Evolutionary conservation across 1,140 invertebrate species (phyloP), one percentile per base, ranked within the genome.

Genomic region (Leptonema lineaticorne): DNA sequence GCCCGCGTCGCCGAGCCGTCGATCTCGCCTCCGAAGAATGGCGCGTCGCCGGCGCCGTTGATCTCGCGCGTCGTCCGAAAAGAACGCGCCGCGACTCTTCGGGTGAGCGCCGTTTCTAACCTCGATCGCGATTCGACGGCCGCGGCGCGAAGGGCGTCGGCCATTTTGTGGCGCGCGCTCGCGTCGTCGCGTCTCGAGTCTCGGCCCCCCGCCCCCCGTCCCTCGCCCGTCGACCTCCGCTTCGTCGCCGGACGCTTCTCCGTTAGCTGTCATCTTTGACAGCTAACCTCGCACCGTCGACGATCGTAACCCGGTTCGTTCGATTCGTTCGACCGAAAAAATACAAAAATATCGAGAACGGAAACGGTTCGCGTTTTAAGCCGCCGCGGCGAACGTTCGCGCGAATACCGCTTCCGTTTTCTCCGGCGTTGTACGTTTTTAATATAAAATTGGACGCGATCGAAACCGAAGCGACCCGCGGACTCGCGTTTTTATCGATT

Each of bases 251-350:
- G 18, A n/a, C 53, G 18, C 2, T 57, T 57, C 3, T 22, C n/a
- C 26, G 16, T n/a, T 14, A 18, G 2, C 24, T 28, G 30, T 26
- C 59, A n/a, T 16, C 41, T 33, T 41, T 46, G 30, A 27, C 24
- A 45, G 59, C 22, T 46, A 63, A 46, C 41, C 30, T 63, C 33
- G 8, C 1, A 41, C 16, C 33, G 4, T 33, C 18, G 59, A 41
- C 41, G n/a, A n/a, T n/a, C 33, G 27, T 63, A 46, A 63, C 59
- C 59, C 16, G n/a, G n/a, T n/a, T n/a, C 18, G n/a, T 26, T 22
- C 20, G 29, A 37, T 41, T 5, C 20, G 20, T 60, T 14, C 58
- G 29, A 26, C 30, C 5, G 30, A 11, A 33, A 33, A 33, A 41
- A 3, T 4, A n/a, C n/a, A n/a, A n/a, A n/a, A n/a, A n/a, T n/a